Base-by-base conservation (phyloP, 2,797 vertebrate species). In the Pantherophis alleghaniensis region DNA sequence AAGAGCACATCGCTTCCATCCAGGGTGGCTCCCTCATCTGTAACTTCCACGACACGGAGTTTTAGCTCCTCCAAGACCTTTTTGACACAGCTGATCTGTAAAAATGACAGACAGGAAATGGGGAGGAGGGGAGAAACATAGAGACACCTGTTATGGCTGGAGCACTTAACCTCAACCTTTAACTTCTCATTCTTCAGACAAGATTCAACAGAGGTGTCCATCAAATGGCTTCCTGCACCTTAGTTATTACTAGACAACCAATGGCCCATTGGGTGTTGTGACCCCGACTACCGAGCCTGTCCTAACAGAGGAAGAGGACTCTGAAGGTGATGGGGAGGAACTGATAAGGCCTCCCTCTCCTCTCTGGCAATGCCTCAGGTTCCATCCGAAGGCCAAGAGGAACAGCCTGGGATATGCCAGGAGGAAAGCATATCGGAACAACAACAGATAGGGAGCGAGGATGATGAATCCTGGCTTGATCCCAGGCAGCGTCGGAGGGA, bases 1-100 rank as follows among this genome's bases (percentile, higher is more conserved):
- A 99, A 99, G 69, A 99, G 98, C 55, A 99, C 97, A 24, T 99
- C 99, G 1, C 98, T 98, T 96, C 98, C 99, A 94, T 99, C 99
- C 95, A 99, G 95, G 0, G 98, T 99, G 18, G 99, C 98, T 57
- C 97, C 98, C 42, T 97, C 98, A 0, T 97, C 95, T 0, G 97
- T 98, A 97, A 99, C 98, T 97, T 99, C 98, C 88, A 98, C 97
- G 61, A 99, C 97, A 0, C 97, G 98, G 95, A 99, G 97, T 93
- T 98, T 98, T 92, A 99, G 97, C 97, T 99, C 99, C 0, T 98
- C 98, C 95, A 99, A 97, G 92, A 98, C 98, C 91, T 97, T 97
- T 93, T 97, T 98, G 94, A 99, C 97, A 0, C 98, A 98, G 95
- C 98, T 98, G 18, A 96, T 97, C 99, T 99, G 96, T 91, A 86